A percentile compares a stretch with the other conserved stretches of the same genome.
Evolutionary conservation across 2,888 invertebrate species (phyloP).

Genomic region (Melieria crassipennis): DNA sequence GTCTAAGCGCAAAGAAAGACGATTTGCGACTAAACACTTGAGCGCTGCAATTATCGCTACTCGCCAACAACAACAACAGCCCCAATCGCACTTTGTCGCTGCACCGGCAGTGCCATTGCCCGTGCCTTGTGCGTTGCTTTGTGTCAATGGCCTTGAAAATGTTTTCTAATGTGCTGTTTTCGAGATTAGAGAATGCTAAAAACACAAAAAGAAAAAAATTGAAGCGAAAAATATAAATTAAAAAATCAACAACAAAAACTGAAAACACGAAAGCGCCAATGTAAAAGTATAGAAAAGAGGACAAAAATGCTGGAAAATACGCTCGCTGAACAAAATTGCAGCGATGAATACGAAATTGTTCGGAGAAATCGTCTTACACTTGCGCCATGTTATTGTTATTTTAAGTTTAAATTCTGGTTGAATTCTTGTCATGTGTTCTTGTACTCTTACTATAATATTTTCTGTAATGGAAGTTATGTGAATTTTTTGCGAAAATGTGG

Average conservation of each 20-base stretch:
- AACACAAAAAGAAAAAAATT: neutral
- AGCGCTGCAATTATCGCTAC: neutral
- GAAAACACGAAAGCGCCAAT: neutral
- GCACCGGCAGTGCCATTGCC: too few species aligned
- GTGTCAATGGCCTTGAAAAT: slow-evolving; percentile 32
- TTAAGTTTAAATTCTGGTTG: too few species aligned
- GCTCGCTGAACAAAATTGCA: too few species aligned
- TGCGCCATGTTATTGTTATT: too few species aligned
- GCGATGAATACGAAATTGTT: too few species aligned
- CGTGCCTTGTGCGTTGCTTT: neutral
- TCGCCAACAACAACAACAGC: neutral
- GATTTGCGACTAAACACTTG: neutral
- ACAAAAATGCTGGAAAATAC: neutral
- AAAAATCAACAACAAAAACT: slow-evolving; percentile 1
- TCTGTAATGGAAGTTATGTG: too few species aligned
- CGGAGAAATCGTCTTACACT: too few species aligned
- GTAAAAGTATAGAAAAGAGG: neutral
- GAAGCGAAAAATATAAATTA: neutral
- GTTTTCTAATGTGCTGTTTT: slow-evolving; percentile 23
- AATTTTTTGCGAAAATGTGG: too few species aligned
- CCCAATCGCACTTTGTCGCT: too few species aligned
- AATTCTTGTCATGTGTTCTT: too few species aligned
- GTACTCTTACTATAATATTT: too few species aligned
- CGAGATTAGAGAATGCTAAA: slow-evolving; percentile 24
- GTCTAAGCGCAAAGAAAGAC: neutral